These are phyloP conservation scores for Drosophila glabriapex DNA, from an alignment of 2,888 invertebrate genomes.

Conservation along the genomic window DNA sequence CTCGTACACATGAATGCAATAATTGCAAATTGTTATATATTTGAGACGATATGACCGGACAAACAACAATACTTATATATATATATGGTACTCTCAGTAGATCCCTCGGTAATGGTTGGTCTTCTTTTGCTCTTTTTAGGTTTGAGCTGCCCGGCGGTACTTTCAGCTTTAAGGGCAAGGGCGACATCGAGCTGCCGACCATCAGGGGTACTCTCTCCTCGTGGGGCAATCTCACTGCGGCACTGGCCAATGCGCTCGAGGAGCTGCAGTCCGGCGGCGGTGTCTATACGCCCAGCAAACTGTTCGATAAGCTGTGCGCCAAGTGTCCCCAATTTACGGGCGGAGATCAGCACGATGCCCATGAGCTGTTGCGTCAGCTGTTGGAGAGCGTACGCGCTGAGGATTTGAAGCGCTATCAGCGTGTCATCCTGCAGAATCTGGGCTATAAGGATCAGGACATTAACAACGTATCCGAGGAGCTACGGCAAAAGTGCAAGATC, in stretches of 20 bases:
- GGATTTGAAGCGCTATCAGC: constrained; percentile 92
- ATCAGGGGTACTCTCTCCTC: constrained; percentile 89
- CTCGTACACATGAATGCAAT: too few species aligned
- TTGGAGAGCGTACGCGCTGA: constrained; percentile 94
- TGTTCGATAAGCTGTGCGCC: constrained; percentile 88
- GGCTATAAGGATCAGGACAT: constrained; percentile 92
- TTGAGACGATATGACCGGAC: too few species aligned
- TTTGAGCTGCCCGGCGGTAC: constrained; percentile 91
- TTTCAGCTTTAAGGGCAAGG: constrained; percentile 86
- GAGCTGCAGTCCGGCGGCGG: constrained; percentile 88
- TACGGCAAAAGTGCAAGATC: constrained; percentile 92
- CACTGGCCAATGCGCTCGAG: constrained; percentile 89
- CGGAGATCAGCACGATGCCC: constrained; percentile 98
- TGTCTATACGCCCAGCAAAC: constrained; percentile 88
- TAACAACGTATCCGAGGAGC: constrained; percentile 91
- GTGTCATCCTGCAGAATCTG: constrained; percentile 91
- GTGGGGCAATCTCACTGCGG: constrained; percentile 89
- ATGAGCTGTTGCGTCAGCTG: constrained; percentile 95
- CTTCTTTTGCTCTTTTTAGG: constrained; percentile 59
- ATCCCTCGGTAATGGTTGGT: not conserved
- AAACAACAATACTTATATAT: too few species aligned
- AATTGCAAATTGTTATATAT: too few species aligned
- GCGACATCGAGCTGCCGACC: constrained; percentile 88
- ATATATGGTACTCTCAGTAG: not conserved
- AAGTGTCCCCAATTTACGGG: constrained; percentile 95